Evolutionary conservation across 2,888 invertebrate genomes (phyloP).

Genomic region (Philhelius pedissequus): DNA sequence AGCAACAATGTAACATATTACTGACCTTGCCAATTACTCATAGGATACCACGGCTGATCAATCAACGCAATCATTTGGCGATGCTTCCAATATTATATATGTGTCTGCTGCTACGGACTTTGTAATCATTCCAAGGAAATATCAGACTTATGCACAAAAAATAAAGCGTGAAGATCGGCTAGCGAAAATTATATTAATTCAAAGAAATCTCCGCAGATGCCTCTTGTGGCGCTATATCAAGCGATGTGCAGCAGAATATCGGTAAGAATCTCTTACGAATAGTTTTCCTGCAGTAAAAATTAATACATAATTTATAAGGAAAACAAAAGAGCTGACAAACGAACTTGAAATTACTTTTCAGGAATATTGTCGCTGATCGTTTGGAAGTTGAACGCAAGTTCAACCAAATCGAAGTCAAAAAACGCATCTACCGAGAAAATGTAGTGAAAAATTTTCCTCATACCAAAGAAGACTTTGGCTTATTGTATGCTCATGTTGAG

Average conservation of each 20-base stretch:
- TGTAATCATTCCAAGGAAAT: conserved; percentile 82
- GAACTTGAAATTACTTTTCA: conserved; percentile 49
- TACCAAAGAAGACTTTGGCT: conserved; percentile 86
- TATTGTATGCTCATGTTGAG: conserved; percentile 82
- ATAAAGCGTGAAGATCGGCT: conserved; percentile 81
- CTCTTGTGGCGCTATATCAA: conserved; percentile 79
- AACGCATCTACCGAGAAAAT: conserved; percentile 81
- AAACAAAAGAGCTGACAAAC: conserved; percentile 42
- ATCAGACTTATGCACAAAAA: conserved; percentile 84
- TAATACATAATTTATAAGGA: not conserved
- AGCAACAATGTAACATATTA: not conserved
- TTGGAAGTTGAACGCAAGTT: conserved; percentile 72
- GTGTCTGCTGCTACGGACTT: conserved; percentile 84
- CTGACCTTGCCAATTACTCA: not conserved
- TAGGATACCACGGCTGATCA: conserved; percentile 76
- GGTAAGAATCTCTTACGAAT: conserved; percentile 70
- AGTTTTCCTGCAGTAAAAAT: not conserved
- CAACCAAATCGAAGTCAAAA: conserved; percentile 72
- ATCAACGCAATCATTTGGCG: conserved; percentile 76
- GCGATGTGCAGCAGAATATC: conserved; percentile 80
- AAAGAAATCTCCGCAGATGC: conserved; percentile 80
- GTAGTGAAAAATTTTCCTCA: conserved; percentile 85
- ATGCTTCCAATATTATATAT: conserved; percentile 75
- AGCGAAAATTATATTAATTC: conserved; percentile 83
- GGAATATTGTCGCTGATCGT: conserved; percentile 79